A percentile compares a stretch with the other conserved stretches of the same genome.
Evolutionary conservation across 2,888 invertebrate species (phyloP).

Genomic region (Clitarchus hookeri): DNA sequence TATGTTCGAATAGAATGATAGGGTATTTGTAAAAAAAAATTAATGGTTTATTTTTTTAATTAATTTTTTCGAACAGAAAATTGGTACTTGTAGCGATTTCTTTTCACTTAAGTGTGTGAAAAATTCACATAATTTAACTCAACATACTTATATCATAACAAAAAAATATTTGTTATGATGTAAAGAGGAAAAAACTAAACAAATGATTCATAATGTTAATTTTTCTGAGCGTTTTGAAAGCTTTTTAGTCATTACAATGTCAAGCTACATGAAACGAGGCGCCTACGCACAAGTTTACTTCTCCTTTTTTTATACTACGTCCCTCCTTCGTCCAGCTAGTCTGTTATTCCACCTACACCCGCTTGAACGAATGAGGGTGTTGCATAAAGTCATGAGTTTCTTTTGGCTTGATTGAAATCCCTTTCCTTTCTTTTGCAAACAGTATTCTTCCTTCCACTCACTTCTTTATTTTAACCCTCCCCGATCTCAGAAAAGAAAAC

Average conservation of each 20-base stretch:
- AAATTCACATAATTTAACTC: background rate
- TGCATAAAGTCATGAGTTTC: conserved; percentile 38
- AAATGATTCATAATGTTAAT: background rate
- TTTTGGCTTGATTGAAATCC: conserved; percentile 34
- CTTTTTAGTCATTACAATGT: background rate
- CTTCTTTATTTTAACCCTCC: conserved; percentile 34
- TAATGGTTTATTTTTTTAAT: no score
- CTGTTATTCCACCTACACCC: conserved; percentile 1
- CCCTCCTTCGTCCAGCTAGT: background rate
- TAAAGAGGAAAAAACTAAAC: background rate
- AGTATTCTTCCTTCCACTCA: conserved; percentile 25
- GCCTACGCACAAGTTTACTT: background rate
- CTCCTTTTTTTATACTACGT: background rate
- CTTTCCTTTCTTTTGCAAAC: conserved; percentile 27
- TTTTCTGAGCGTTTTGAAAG: background rate
- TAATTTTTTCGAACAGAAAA: no score
- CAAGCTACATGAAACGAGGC: background rate
- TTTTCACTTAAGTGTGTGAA: no score
- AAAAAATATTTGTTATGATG: background rate
- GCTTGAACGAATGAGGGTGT: conserved; percentile 34
- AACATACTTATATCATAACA: background rate
- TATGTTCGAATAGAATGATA: no score
- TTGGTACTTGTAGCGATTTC: no score
- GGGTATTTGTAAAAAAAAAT: no score
- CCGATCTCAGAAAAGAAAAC: conserved; percentile 30